A percentile compares a stretch with the other conserved stretches of the same genome.
These are phyloP conservation scores for Disparrhopalites patrizii DNA, from an alignment of 2,888 invertebrate species.

Conservation along the genomic window DNA sequence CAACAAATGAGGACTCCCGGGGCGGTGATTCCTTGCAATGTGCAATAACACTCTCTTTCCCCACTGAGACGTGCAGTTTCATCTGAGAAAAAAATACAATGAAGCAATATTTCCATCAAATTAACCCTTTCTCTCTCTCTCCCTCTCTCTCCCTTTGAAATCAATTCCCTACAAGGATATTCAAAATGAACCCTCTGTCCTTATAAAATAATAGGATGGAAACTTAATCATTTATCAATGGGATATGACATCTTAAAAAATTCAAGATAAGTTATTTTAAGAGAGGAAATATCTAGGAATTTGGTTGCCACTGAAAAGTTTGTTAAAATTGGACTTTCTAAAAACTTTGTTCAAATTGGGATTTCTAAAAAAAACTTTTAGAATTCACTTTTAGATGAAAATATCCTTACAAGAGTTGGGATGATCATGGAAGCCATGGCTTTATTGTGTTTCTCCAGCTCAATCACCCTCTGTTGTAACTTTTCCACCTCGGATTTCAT, in stretches of 20 bases:
- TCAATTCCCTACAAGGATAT: no score
- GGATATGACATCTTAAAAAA: not conserved
- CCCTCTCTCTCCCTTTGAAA: not conserved
- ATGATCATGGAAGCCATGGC: conserved; percentile 48
- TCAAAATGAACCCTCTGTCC: no score
- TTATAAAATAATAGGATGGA: no score
- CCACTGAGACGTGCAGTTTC: conserved; percentile 33
- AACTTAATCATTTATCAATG: no score
- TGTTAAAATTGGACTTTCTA: no score
- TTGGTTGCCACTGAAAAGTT: no score
- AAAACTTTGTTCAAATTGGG: not conserved
- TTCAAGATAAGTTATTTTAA: not conserved
- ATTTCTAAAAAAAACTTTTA: not conserved
- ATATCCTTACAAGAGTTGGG: conserved; percentile 45
- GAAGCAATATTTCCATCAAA: not conserved
- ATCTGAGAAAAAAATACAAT: conserved; percentile 19
- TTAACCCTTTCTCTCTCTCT: not conserved
- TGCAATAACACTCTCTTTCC: conserved; percentile 27
- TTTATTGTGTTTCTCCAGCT: conserved; percentile 46
- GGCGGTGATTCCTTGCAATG: conserved; percentile 8
- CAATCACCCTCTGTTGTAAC: conserved; percentile 41
- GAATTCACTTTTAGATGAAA: not conserved
- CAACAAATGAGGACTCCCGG: no score
- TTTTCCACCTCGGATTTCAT: conserved; percentile 45
- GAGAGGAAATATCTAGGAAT: no score